Evolutionary conservation across 2,797 vertebrate genomes (phyloP), one percentile per base, ranked within the genome.

Genomic region (Erethizon dorsatum): DNA sequence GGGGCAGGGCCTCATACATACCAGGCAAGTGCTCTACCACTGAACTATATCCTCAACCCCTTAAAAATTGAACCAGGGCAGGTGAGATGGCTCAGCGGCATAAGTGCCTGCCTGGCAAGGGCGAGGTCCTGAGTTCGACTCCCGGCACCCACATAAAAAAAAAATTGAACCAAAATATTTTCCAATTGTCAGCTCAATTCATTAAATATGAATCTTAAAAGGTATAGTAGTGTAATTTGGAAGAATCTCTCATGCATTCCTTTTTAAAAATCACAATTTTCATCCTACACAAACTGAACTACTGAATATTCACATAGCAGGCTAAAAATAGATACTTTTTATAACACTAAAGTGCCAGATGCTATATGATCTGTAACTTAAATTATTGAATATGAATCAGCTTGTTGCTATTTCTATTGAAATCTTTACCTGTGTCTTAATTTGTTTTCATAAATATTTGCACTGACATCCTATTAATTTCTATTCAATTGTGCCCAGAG

Each of bases 201-300:
- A 87, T 77, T 87, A 94, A 14, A 78, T 67, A 33, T 37, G 54
- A 63, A 73, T n/a, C 79, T 83, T 31, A 22, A 91, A 91, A 77
- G 75, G 31, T 45, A 15, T 41, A 65, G 57, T 73, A 10, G 73
- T 47, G 1, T 73, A 11, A 2, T 90, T 75, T 20, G 12, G 4
- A 75, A 52, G 57, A 93, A 37, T 77, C 37, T 59, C 33, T 67
- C 26, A 41, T 2, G 9, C 24, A 94, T 67, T 67, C 24, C 33
- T 67, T 59, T 57, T 37, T 18, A 71, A 91, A 71, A 63, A 65
- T 83, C 54, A 82, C 15, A 86, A 24, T 65, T 86, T 82, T 88
- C 56, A 65, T 41, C 69, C 78, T 87, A 6, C 45, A 91, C 57
- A 82, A 80, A 65, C 24, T 80, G 13, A 95, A 56, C 31, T 87